Conservation (phyloP, 1,140 invertebrate species). For the Charaxes varanes region DNA sequence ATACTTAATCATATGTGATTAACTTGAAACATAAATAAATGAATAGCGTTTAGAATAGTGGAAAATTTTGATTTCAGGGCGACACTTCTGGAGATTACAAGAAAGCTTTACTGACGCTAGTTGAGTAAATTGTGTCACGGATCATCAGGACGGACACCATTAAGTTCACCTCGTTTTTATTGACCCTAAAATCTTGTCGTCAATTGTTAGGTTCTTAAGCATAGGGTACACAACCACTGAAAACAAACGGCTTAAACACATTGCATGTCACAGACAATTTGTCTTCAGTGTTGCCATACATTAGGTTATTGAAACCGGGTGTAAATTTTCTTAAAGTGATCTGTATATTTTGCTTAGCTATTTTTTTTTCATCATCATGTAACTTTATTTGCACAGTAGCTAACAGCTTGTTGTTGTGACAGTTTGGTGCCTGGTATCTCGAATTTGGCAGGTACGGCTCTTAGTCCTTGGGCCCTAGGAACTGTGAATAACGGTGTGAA, state of each 20-base stretch:
- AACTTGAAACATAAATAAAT: too few relatives aligned
- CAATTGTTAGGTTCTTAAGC: conserved; percentile 57
- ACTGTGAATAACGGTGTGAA: too few relatives aligned
- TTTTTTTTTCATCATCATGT: conserved; percentile 43
- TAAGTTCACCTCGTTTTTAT: conserved; percentile 35
- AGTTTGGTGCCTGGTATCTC: conserved; percentile 41
- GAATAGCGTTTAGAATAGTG: conserved; percentile 40
- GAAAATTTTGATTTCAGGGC: conserved; percentile 79
- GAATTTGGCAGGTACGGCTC: too few relatives aligned
- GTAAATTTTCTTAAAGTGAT: conserved; percentile 56
- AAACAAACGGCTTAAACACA: conserved; percentile 9
- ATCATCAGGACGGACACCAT: conserved; percentile 37
- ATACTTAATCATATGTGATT: too few relatives aligned
- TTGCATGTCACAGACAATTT: conserved; percentile 7
- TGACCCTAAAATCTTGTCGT: conserved; percentile 47
- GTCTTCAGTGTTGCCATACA: conserved; percentile 25
- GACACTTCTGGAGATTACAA: conserved; percentile 96
- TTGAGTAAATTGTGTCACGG: conserved; percentile 77
- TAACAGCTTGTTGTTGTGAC: conserved; percentile 46
- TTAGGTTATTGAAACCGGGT: conserved; percentile 31
- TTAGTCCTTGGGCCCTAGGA: too few relatives aligned
- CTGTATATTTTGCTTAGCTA: conserved; percentile 66
- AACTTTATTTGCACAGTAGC: conserved; percentile 55
- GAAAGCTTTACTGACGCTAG: conserved; percentile 87
- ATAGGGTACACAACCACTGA: conserved; percentile 27